Percentiles rank a stretch among this genome's conserved stretches.
These are phyloP conservation scores for Paratrypauchen microcephalus DNA, from an alignment of 2,797 vertebrate genomes.

Conservation along the genomic window DNA sequence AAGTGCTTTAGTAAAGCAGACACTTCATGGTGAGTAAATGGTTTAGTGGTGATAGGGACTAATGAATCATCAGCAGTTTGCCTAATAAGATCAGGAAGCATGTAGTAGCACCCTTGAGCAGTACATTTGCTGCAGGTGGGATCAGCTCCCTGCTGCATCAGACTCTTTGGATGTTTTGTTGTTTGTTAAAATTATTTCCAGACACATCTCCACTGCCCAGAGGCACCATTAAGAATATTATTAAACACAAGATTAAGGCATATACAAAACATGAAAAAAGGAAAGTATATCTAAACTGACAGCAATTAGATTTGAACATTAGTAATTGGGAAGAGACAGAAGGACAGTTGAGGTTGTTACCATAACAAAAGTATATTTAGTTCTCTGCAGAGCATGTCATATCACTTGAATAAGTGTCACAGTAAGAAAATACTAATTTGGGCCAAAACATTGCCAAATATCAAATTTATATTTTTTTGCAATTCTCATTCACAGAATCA, in stretches of 20 bases:
- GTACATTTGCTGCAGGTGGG: conserved; percentile 26
- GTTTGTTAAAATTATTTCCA: neutral
- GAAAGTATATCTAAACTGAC: too few species aligned
- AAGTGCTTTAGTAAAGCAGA: conserved; percentile 24
- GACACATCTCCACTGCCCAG: neutral
- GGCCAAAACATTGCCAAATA: neutral
- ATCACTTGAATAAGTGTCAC: neutral
- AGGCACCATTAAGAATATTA: too few species aligned
- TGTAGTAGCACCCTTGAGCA: conserved; percentile 13
- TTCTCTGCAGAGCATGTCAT: neutral
- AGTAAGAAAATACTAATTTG: neutral
- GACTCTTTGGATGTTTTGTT: neutral
- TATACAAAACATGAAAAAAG: too few species aligned
- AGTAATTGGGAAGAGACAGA: too few species aligned
- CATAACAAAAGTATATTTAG: neutral
- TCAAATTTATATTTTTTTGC: neutral
- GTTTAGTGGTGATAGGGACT: conserved; percentile 51
- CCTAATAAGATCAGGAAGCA: conserved; percentile 64
- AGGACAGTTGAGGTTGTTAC: too few species aligned
- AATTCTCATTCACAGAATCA: neutral
- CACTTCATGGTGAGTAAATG: conserved; percentile 45
- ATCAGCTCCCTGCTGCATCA: conserved; percentile 19
- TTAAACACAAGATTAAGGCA: too few species aligned
- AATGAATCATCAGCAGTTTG: conserved; percentile 56
- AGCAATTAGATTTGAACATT: too few species aligned